phyloP scores from a whole-genome alignment of 2,797 vertebrate species.

The Anas bernieri region DNA sequence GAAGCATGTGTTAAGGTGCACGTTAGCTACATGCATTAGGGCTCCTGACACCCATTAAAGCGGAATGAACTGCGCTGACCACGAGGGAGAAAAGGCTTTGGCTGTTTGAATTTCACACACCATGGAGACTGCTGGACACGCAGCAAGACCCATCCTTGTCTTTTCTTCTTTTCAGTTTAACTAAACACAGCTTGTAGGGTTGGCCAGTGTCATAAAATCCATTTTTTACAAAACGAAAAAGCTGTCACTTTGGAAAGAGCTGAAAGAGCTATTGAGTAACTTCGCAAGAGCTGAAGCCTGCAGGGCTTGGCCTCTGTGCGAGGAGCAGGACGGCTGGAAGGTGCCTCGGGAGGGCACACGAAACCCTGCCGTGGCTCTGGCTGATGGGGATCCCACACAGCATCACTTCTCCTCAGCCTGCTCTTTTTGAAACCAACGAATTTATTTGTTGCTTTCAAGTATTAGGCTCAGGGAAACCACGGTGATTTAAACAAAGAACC shows the following conservation, averaged over 20 bases:
- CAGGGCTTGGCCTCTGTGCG: neutral
- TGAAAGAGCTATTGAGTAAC: neutral
- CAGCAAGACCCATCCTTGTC: neutral
- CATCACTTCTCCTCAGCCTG: neutral
- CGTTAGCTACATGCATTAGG: neutral
- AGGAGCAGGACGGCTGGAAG: neutral
- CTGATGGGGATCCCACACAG: neutral
- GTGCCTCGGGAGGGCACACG: neutral
- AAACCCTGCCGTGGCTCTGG: neutral
- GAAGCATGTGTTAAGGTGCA: conserved; percentile 15
- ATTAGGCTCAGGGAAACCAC: neutral
- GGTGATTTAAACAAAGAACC: neutral
- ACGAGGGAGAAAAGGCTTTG: neutral
- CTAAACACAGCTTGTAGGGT: neutral
- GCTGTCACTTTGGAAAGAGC: neutral
- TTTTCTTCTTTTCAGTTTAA: neutral
- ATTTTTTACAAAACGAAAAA: neutral
- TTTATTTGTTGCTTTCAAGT: conserved; percentile 32
- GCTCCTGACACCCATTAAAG: neutral
- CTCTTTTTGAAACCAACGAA: neutral
- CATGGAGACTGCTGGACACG: neutral
- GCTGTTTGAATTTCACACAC: neutral
- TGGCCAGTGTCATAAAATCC: neutral
- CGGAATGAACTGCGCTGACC: neutral
- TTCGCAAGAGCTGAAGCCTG: neutral